Evolutionary conservation across 2,888 invertebrate species (phyloP).

Genomic region (Punctoribates punctum): DNA sequence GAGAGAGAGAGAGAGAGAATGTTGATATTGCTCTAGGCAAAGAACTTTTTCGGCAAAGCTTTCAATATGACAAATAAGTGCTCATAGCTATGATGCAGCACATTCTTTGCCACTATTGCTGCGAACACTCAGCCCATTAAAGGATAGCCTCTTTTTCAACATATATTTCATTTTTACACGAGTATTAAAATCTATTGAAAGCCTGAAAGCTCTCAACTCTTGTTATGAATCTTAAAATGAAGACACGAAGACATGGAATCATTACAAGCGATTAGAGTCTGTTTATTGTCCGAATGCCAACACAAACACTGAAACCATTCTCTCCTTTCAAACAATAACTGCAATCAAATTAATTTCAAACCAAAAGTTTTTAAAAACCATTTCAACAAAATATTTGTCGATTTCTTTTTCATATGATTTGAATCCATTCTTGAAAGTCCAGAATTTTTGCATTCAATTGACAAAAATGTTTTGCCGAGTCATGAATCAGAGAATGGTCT

Average conservation of each 20-base stretch:
- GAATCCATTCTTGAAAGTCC: too few species aligned
- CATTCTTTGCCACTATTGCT: constrained; percentile 20
- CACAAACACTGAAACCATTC: neutral
- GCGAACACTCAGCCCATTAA: constrained; percentile 15
- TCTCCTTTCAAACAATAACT: too few species aligned
- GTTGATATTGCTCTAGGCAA: neutral
- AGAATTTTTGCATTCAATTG: too few species aligned
- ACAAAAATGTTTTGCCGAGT: constrained; percentile 7
- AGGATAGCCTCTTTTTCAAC: constrained; percentile 25
- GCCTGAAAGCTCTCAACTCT: neutral
- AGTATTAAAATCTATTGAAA: neutral
- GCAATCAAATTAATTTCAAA: too few species aligned
- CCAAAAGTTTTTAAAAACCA: too few species aligned
- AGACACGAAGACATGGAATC: neutral
- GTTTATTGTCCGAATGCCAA: neutral
- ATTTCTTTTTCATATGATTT: too few species aligned
- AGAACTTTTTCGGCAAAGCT: constrained; percentile 21
- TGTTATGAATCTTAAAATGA: constrained; percentile 6
- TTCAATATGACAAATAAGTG: constrained; percentile 31
- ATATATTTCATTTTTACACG: constrained; percentile 27
- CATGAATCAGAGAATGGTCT: neutral
- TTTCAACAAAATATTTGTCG: too few species aligned
- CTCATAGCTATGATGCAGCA: constrained; percentile 12
- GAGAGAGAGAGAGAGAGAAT: constrained; percentile 31
- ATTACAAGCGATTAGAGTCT: neutral